Evolutionary conservation across 2,888 invertebrate genomes (phyloP), one percentile per base, ranked within the genome.

Genomic region (Sturmia bella): DNA sequence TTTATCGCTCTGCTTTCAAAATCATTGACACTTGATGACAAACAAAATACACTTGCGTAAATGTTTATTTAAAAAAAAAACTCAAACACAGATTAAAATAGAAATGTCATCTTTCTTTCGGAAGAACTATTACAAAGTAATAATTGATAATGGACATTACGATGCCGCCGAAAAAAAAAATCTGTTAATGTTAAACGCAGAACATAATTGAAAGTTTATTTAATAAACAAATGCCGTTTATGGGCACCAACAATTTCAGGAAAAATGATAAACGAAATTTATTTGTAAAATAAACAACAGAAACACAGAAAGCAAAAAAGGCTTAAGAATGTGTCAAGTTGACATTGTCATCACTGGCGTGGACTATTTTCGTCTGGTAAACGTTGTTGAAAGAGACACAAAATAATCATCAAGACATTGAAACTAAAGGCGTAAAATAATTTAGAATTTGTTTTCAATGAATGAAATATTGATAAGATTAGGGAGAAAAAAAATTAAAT

Each of bases 81-180:
- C 24, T 50, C 11, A 48, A 37, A 37, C 19, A 50, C 11, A 41
- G 39, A 48, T 64, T 64, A 48, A 57, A 74, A 50, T 12, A 61
- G 37, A 39, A 24, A 56, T 43, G 73, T 37, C 56, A 64, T 50
- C n/a, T n/a, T 32, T 32, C 32, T 32, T 7, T 32, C 32, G 9
- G 32, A 3, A 32, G 1, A 32, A 6, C 32, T 32, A 1, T 32
- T 32, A 32, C 32, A 7, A 52, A 52, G 50, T 59, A 72, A 59
- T 72, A 78, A 56, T 69, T 74, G 80, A 80, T 74, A 74, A 74
- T 32, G 32, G 32, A 56, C 48, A 54, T 70, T 57, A 52, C 37
- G 69, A 69, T 74, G 74, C 24, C 63, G 43, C 41, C 37, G 50
- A 75, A 80, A 69, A 52, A 27, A 27, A 32, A 32, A 32, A 37